Conservation (phyloP, 2,888 invertebrate genomes). For the Leptarthrus brevirostris region DNA sequence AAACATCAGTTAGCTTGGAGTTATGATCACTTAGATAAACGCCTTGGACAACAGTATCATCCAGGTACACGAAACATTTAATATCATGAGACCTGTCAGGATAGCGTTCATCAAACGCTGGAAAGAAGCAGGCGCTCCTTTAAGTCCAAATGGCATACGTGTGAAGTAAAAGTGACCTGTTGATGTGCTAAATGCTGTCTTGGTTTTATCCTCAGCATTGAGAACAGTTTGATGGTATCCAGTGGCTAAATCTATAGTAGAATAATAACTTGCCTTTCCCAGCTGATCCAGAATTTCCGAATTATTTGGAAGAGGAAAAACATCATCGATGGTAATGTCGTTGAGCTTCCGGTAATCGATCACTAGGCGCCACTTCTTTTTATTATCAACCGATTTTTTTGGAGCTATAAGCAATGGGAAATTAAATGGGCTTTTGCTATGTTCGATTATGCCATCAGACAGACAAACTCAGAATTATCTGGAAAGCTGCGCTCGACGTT, state of each 20-base stretch:
- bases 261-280: neutral
- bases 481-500: too few relatives aligned
- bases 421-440: too few relatives aligned
- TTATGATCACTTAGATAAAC: too few relatives aligned
- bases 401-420: too few relatives aligned
- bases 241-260: neutral
- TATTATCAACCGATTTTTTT: too few relatives aligned
- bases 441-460: too few relatives aligned
- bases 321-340: too few relatives aligned
- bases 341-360: too few relatives aligned
- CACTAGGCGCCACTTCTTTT: too few relatives aligned
- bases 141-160: neutral
- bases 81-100: neutral
- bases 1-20: too few relatives aligned
- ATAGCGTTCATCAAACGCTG: neutral
- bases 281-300: neutral
- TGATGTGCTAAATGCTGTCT: neutral
- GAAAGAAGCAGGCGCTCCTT: neutral
- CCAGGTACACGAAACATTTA: neutral
- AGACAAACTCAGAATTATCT: too few relatives aligned
- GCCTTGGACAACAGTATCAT: neutral
- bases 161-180: neutral
- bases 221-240: neutral
- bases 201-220: neutral
- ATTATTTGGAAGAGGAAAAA: neutral